These are phyloP conservation scores for Drosophila paulistorum DNA, from an alignment of 1,140 invertebrate genomes.

Conservation along the genomic window DNA sequence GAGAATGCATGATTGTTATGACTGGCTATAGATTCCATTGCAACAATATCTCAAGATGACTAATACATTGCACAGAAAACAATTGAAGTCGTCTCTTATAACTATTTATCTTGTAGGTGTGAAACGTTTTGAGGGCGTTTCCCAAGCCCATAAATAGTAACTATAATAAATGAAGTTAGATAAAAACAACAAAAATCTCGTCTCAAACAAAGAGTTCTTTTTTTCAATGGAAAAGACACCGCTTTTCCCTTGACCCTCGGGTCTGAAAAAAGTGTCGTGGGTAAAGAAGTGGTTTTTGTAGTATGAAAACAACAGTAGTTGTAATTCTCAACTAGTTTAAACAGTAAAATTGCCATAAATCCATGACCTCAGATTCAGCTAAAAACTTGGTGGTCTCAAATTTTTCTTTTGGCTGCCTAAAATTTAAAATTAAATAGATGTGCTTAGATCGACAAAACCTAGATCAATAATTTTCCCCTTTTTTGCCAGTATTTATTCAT, in stretches of 20 bases:
- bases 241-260: background rate
- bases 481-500: too few relatives aligned
- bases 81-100: conserved; percentile 31
- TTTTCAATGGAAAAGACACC: background rate
- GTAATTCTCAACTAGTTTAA: too few relatives aligned
- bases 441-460: too few relatives aligned
- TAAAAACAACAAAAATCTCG: conserved; percentile 5
- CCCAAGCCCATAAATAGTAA: background rate
- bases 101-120: conserved; percentile 60
- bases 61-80: conserved; percentile 40
- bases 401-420: too few relatives aligned
- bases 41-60: conserved; percentile 40
- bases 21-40: conserved; percentile 19
- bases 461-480: too few relatives aligned
- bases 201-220: background rate
- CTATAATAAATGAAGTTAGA: conserved; percentile 27
- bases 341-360: too few relatives aligned
- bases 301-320: too few relatives aligned
- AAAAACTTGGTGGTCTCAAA: too few relatives aligned
- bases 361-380: too few relatives aligned
- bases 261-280: too few relatives aligned
- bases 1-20: background rate
- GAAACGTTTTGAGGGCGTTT: conserved; percentile 37
- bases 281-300: too few relatives aligned
- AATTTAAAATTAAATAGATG: too few relatives aligned